Base-by-base conservation (phyloP, 2,797 vertebrate genomes). In the Coilia nasus region DNA sequence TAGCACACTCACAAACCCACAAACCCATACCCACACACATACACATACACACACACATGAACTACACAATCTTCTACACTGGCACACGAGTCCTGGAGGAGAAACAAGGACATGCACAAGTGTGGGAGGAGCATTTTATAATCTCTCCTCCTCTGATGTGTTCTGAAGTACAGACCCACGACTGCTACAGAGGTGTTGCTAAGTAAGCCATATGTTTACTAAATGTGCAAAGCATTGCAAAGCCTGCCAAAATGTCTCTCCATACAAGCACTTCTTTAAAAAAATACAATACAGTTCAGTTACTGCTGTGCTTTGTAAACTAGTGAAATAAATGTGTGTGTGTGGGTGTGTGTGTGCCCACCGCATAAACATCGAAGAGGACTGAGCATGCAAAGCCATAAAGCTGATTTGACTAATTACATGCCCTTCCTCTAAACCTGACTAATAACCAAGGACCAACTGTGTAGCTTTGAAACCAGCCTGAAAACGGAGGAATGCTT, bases 61-160 rank as follows among this genome's bases (percentile, higher is more conserved):
- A 31, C 25, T 71, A 71, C 25, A 71, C 2, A 71, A 71, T 71
- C 64, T 31, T 71, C 12, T 14, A 28, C 64, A 71, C 64, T 31
- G 64, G 28, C 28, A 71, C 2, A 71, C 10, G 21, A 31, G 64
- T 35, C 67, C 67, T 71, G 67, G 31, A 71, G 67, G 67, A 71
- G 28, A 28, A 71, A 35, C 67, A 35, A 35, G 28, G 14, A 31
- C 64, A 67, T 25, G 12, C 62, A 67, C 62, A 67, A 78, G 71
- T 78, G 71, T 78, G 71, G 71, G 71, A 78, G 31, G 31, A 78
- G 17, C 35, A 44, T 41, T 78, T 44, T 78, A 78, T 78, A 78
- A 78, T 78, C 71, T 78, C 6, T 21, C 35, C 10, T 44, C 41
- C 71, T 78, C 35, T 44, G 17, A 41, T 78, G 31, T 78, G 35